phyloP scores from a whole-genome alignment of 2,888 invertebrate genomes.

The Microdon myrmicae region DNA sequence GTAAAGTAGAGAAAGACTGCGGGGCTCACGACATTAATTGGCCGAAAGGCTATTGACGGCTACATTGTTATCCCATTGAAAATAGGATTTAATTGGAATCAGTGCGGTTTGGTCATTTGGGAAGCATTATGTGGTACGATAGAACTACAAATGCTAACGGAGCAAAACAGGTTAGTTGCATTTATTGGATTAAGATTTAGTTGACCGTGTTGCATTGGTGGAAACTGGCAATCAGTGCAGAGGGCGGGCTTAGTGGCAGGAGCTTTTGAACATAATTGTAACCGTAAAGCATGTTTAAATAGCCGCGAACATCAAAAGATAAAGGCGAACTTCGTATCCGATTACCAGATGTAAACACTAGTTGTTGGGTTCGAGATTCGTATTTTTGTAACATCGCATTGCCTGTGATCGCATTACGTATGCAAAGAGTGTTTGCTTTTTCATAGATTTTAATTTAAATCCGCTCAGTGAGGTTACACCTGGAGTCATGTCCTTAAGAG shows the following conservation, averaged over 20 bases:
- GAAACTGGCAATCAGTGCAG: slow-evolving; percentile 27
- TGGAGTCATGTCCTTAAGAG: too few species aligned
- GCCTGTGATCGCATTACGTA: too few species aligned
- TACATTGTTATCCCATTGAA: slow-evolving; percentile 25
- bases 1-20: slow-evolving; percentile 1
- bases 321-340: neutral
- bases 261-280: neutral
- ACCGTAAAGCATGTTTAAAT: slow-evolving; percentile 5
- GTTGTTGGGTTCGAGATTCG: too few species aligned
- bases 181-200: slow-evolving; percentile 37
- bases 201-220: slow-evolving; percentile 4
- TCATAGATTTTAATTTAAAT: too few species aligned
- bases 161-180: slow-evolving; percentile 12
- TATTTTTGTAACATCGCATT: too few species aligned
- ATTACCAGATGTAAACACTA: too few species aligned
- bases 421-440: too few species aligned
- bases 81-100: slow-evolving; percentile 33
- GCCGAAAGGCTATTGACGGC: slow-evolving; percentile 21
- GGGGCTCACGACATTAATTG: slow-evolving; percentile 26
- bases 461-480: too few species aligned
- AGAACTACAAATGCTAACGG: slow-evolving; percentile 1
- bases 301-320: slow-evolving; percentile 1
- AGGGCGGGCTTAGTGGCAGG: slow-evolving; percentile 9
- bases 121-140: slow-evolving; percentile 22
- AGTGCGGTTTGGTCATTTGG: slow-evolving; percentile 22